Conservation (phyloP, 2,888 invertebrate genomes). For the Drepanosiphum platanoidis region DNA sequence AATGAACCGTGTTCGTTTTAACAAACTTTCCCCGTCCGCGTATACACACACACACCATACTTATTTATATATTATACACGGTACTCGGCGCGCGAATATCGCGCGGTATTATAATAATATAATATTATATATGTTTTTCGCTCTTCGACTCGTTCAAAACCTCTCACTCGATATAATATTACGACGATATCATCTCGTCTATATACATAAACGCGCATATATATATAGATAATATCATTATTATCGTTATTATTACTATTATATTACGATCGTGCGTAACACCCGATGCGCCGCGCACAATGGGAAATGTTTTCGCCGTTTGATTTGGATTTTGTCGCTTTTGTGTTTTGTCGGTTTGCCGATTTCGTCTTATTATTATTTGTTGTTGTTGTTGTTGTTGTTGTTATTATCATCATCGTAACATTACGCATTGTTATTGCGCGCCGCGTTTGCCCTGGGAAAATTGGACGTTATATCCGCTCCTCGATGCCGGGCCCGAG, state of each 20-base stretch:
- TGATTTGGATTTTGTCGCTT: constrained; percentile 44
- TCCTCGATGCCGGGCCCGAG: neutral
- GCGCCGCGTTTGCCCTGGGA: neutral
- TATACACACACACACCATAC: neutral
- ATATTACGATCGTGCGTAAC: neutral
- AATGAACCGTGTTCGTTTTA: constrained; percentile 61
- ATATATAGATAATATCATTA: neutral
- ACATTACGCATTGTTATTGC: constrained; percentile 2
- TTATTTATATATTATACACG: neutral
- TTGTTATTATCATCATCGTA: neutral
- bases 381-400: neutral
- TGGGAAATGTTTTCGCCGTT: constrained; percentile 34
- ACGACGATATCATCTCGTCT: too few relatives aligned
- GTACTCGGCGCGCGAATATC: neutral
- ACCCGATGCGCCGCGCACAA: neutral
- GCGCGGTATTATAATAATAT: neutral
- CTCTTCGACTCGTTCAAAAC: neutral
- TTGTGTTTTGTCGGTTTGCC: constrained; percentile 31
- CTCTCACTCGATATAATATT: neutral
- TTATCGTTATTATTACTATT: neutral
- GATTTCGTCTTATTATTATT: constrained; percentile 39
- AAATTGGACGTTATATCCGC: constrained; percentile 14
- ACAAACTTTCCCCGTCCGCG: constrained; percentile 47
- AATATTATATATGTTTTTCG: constrained; percentile 13
- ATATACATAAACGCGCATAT: neutral